Evolutionary conservation across 2,797 vertebrate species (phyloP), one percentile per base, ranked within the genome.

Genomic region (Neosalanx taihuensis): DNA sequence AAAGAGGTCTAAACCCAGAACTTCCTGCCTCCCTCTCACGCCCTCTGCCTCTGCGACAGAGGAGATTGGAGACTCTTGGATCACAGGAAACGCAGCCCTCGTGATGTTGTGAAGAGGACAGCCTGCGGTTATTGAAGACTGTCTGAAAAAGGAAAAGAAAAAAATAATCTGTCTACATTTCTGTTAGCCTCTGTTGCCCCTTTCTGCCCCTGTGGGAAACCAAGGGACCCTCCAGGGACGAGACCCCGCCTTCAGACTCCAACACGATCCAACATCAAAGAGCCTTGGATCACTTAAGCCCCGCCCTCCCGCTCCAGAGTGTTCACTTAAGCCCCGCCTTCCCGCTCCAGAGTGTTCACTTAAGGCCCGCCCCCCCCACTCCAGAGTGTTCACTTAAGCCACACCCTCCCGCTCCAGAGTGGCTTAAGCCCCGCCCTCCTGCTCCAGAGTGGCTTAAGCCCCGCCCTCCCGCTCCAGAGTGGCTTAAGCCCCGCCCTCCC

Each of bases 211-310:
- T 88, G 85, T 90, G 89, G 85, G 87, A 86, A 89, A 83, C 83
- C 82, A 75, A 82, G 71, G 81, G 83, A 80, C 89, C 92, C 88
- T 88, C 88, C 84, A 87, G 90, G 86, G 87, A 90, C 90, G 89
- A 90, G 89, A 86, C 87, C 87, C 86, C 90, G 88, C 87, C 88
- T 89, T 87, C 87, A 83, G 90, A 88, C 87, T 89, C 86, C 85
- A 86, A 89, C 82, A 87, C 87, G 86, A 87, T 85, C 81, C 74
- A 89, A 89, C 88, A 86, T 88, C 87, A 92, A 91, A 91, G 83
- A 83, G 23, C 23, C 82, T 78, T 85, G 80, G 83, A 85, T 79
- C 86, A 83, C 41, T 46, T 46, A 46, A 46, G 41, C 41, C 41
- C 23, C 88, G 84, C 89, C 91, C 89, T 86, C 85, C 88, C 89